A percentile compares a stretch with the other conserved stretches of the same genome.
Evolutionary conservation across 1,140 invertebrate species (phyloP).

Genomic region (Brachionus calyciflorus): DNA sequence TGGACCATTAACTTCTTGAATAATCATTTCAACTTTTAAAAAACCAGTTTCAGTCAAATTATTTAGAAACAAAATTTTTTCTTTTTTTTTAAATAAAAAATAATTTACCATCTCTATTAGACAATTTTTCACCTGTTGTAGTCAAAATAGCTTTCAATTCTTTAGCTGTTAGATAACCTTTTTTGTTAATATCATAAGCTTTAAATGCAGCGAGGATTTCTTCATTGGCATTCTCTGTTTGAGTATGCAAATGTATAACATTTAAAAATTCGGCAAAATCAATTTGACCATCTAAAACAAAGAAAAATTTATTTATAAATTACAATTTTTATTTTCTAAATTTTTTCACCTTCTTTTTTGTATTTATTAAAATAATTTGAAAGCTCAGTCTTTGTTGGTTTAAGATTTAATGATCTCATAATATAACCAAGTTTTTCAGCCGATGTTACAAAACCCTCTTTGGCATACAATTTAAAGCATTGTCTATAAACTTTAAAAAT

Average conservation of each 20-base stretch:
- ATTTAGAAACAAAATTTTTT: neutral
- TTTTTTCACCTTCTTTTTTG: slow-evolving; percentile 37
- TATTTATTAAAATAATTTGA: slow-evolving; percentile 34
- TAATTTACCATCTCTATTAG: slow-evolving; percentile 37
- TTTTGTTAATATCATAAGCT: slow-evolving; percentile 40
- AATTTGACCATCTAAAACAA: neutral
- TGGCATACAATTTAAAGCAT: slow-evolving; percentile 45
- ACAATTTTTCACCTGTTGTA: slow-evolving; percentile 27
- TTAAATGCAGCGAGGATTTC: slow-evolving; percentile 41
- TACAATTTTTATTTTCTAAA: neutral
- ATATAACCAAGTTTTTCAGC: slow-evolving; percentile 45
- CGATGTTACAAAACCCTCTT: slow-evolving; percentile 21
- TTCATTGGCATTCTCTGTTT: slow-evolving; percentile 7
- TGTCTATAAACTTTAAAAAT: slow-evolving; percentile 4
- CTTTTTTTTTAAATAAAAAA: neutral
- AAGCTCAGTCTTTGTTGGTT: slow-evolving; percentile 37
- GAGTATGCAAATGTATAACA: neutral
- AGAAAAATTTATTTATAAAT: neutral
- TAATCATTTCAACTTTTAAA: slow-evolving; percentile 46
- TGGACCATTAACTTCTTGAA: slow-evolving; percentile 36
- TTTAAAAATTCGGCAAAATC: slow-evolving; percentile 46
- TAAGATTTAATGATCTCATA: slow-evolving; percentile 45
- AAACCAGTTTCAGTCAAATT: neutral
- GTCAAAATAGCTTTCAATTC: slow-evolving; percentile 30
- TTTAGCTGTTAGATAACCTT: slow-evolving; percentile 4